Conservation (phyloP, 2,888 invertebrate species). For the Amphiduros pacificus region DNA sequence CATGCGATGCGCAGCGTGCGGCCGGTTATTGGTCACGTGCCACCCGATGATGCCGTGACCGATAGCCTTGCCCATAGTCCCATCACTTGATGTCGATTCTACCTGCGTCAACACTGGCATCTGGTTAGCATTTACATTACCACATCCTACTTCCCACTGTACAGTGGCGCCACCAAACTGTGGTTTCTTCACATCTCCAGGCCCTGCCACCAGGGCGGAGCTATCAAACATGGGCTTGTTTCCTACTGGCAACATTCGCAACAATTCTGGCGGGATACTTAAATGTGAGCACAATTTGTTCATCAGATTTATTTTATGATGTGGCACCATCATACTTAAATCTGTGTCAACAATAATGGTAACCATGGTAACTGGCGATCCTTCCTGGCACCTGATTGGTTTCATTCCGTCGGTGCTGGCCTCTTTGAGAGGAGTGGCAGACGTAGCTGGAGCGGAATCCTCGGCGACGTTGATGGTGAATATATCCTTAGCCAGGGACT, state of each 20-base stretch:
- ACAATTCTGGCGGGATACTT: conserved; percentile 43
- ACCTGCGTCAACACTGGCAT: conserved; percentile 69
- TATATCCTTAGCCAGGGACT: conserved; percentile 66
- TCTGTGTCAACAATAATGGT: conserved; percentile 72
- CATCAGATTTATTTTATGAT: conserved; percentile 64
- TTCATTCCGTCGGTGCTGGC: conserved; percentile 36
- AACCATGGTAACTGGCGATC: conserved; percentile 67
- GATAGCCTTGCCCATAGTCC: conserved; percentile 71
- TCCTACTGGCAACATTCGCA: conserved; percentile 46
- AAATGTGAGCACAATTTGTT: conserved; percentile 45
- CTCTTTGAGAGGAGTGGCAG: conserved; percentile 30
- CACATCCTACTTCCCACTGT: conserved; percentile 73
- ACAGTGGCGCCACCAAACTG: conserved; percentile 37
- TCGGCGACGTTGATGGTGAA: conserved; percentile 70
- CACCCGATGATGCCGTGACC: conserved; percentile 74
- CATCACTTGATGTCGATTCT: conserved; percentile 72
- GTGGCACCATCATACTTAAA: conserved; percentile 68
- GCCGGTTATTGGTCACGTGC: conserved; percentile 66
- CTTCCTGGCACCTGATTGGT: conserved; percentile 51
- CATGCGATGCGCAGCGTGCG: conserved; percentile 55
- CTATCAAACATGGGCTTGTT: conserved; percentile 46
- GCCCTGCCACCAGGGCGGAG: conserved; percentile 52
- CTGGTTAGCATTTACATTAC: conserved; percentile 71
- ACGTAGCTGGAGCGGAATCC: conserved; percentile 29
- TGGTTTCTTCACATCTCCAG: conserved; percentile 45